These are phyloP conservation scores for Campopleginae sp. DNA, from an alignment of 2,888 invertebrate genomes.

Conservation along the genomic window DNA sequence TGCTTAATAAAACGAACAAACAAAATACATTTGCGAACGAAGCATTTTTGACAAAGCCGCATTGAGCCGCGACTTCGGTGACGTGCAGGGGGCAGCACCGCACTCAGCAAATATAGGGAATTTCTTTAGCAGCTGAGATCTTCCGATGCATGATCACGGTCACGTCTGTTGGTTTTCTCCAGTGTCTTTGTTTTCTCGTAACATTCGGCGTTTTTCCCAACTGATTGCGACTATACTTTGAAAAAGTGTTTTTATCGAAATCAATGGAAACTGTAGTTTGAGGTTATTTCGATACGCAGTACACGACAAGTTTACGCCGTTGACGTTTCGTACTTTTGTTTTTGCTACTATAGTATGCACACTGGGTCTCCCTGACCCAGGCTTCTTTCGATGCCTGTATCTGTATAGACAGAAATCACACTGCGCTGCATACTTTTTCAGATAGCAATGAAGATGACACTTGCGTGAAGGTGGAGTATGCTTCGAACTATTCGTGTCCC, in stretches of 20 bases:
- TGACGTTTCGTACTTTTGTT: background rate
- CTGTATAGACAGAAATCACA: background rate
- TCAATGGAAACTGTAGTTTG: conserved; percentile 5
- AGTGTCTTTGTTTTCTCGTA: conserved; percentile 35
- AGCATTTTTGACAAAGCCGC: background rate
- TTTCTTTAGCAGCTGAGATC: conserved; percentile 48
- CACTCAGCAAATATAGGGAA: conserved; percentile 53
- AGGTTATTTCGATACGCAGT: conserved; percentile 3
- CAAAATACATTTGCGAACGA: background rate
- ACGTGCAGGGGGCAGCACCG: conserved; percentile 17
- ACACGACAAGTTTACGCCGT: background rate
- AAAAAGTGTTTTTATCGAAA: background rate
- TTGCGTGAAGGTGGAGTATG: conserved; percentile 13
- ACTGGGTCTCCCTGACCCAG: background rate
- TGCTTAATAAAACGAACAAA: background rate
- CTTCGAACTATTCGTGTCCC: background rate
- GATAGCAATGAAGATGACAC: conserved; percentile 3
- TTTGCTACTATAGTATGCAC: conserved; percentile 3
- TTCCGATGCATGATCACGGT: conserved; percentile 58
- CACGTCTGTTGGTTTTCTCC: conserved; percentile 50
- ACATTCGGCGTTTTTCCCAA: conserved; percentile 23
- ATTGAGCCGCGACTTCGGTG: background rate
- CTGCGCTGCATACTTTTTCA: background rate
- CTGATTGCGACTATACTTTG: background rate
- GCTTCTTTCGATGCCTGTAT: conserved; percentile 8